phyloP scores from a whole-genome alignment of 2,797 vertebrate genomes.

The Falco rusticolus region DNA sequence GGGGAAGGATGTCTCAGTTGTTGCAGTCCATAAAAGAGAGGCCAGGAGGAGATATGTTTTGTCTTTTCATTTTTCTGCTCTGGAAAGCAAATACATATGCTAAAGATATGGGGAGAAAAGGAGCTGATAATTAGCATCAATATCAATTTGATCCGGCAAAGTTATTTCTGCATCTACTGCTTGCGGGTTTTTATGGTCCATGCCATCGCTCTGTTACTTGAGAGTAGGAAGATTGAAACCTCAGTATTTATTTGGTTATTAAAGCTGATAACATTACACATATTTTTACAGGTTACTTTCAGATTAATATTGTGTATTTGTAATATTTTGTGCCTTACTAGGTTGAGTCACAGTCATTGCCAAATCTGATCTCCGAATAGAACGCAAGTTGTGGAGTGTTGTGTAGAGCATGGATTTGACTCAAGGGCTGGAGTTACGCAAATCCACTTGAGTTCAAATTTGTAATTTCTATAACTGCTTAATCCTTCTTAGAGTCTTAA shows the following conservation, averaged over 20 bases:
- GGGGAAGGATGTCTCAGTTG: neutral
- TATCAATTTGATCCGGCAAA: neutral
- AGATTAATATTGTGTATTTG: neutral
- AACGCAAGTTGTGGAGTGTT: neutral
- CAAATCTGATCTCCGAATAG: neutral
- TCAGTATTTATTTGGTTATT: neutral
- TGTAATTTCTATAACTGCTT: neutral
- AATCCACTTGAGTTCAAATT: neutral
- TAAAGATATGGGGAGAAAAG: neutral
- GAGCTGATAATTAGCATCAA: neutral
- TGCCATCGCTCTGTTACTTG: neutral
- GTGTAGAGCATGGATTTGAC: neutral
- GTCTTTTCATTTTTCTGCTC: neutral
- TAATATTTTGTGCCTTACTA: neutral
- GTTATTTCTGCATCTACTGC: neutral
- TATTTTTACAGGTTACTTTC: neutral
- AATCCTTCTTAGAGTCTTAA: neutral
- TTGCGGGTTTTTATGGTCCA: neutral
- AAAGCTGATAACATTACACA: neutral
- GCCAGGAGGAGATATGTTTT: neutral
- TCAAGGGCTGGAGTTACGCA: neutral
- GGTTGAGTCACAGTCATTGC: neutral
- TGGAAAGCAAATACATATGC: neutral
- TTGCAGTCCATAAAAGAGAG: neutral
- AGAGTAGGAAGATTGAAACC: neutral